Conservation (phyloP, 2,797 vertebrate genomes). For the Myotis vivesi region DNA sequence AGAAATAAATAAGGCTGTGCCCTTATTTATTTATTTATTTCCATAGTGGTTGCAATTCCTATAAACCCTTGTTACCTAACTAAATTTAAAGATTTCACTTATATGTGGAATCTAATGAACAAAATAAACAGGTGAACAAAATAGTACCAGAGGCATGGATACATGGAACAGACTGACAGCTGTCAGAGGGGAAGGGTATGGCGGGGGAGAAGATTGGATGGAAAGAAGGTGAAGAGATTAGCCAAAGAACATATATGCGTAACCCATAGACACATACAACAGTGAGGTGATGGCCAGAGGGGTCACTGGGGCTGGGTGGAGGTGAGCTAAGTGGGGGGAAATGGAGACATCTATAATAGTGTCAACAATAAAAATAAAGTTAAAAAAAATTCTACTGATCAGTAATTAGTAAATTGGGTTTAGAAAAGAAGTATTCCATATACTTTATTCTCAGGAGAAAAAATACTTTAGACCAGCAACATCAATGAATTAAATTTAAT, state of each 20-base stretch:
- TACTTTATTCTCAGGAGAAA: constrained; percentile 37
- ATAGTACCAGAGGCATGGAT: neutral
- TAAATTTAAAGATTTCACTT: constrained; percentile 1
- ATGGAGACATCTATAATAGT: neutral
- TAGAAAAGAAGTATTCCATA: constrained; percentile 46
- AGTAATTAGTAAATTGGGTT: neutral
- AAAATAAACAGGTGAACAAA: neutral
- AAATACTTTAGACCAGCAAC: neutral
- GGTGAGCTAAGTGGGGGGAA: neutral
- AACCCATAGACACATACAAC: neutral
- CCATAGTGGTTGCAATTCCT: neutral
- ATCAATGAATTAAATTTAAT: constrained; percentile 69
- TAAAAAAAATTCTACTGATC: neutral
- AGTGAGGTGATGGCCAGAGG: neutral
- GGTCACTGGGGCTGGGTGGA: neutral
- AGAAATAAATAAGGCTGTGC: neutral
- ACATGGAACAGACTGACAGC: neutral
- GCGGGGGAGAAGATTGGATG: neutral
- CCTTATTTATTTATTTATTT: neutral
- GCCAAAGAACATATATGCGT: neutral
- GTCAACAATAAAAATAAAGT: neutral
- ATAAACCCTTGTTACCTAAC: neutral
- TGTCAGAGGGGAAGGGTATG: neutral
- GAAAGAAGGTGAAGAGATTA: neutral
- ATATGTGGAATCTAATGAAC: neutral